Base-by-base conservation (phyloP, 2,113 vertebrate species). In the Petromus typicus region DNA sequence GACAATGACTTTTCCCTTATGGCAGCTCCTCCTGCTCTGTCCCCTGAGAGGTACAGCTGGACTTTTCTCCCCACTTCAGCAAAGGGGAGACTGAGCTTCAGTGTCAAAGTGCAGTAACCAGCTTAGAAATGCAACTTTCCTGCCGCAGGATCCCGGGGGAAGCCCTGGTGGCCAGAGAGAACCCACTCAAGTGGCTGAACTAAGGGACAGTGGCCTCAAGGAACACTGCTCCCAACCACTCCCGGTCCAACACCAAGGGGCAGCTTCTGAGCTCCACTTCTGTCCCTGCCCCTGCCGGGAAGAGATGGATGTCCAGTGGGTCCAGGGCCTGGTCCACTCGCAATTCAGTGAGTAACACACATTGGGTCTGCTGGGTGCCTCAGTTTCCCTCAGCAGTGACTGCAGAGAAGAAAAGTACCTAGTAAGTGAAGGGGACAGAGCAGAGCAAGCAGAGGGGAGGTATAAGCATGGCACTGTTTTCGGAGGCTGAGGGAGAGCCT, bases 351-450 rank as follows among this genome's bases (percentile, higher is more conserved):
- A 14, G 2, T 23, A 54, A 43, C 27, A 82, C 40, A 73, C 37
- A 69, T 2, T 0, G 0, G 25, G 67, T 63, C 61, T 86, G 56
- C 71, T 86, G n/a, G 43, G 22, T 94, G 88, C 95, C 92, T 94
- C 80, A 67, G 51, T 96, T 96, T 91, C 78, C 90, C 92, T 73
- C 90, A 69, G 76, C 64, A 88, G 48, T 63, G 56, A 91, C 63
- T 89, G 14, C 32, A 88, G 37, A 76, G 71, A 82, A 86, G 48
- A 89, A 93, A 78, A 90, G 27, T 5, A 56, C 71, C 71, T 91
- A 78, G 48, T 87, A 57, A 78, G 12, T 69, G 34, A 84, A 61
- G 57, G 54, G 57, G 20, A 9, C 37, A 32, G 45, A 80, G 54
- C 48, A 10, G 51, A 71, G 32, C 40, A 34, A 40, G 61, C 66